Conservation (phyloP, 2,797 vertebrate genomes). For the Microchirus variegatus region DNA sequence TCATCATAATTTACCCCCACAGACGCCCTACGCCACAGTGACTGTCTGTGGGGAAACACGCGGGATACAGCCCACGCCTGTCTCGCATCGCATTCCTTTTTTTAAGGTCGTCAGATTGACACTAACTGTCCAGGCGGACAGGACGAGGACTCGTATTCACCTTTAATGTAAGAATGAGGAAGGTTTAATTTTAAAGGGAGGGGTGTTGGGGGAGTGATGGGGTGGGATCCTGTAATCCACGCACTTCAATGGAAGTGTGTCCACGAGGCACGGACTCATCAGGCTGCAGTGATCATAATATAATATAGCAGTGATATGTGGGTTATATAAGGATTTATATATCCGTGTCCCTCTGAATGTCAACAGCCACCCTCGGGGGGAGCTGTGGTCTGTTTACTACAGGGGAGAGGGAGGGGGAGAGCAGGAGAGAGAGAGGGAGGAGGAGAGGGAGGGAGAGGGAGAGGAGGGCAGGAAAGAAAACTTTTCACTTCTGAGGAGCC, state of each 20-base stretch:
- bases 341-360: conserved; percentile 72
- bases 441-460: conserved; percentile 47
- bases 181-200: conserved; percentile 17
- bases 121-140: conserved; percentile 43
- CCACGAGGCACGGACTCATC: not conserved
- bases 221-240: conserved; percentile 8
- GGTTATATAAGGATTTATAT: conserved; percentile 75
- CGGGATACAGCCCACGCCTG: not conserved
- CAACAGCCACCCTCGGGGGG: conserved; percentile 85
- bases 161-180: conserved; percentile 38
- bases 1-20: conserved; percentile 67
- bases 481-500: conserved; percentile 83
- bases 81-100: conserved; percentile 27
- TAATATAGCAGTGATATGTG: conserved; percentile 37
- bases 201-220: not conserved
- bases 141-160: conserved; percentile 53
- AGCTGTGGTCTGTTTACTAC: conserved; percentile 87
- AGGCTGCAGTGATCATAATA: conserved; percentile 26
- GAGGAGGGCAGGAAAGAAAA: conserved; percentile 80
- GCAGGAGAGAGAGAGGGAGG: conserved; percentile 52
- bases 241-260: not conserved
- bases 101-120: conserved; percentile 48
- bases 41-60: not conserved
- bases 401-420: conserved; percentile 74
- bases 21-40: conserved; percentile 49